Evolutionary conservation across 2,888 invertebrate species (phyloP).

Genomic region (Tolmerus cingulatus): DNA sequence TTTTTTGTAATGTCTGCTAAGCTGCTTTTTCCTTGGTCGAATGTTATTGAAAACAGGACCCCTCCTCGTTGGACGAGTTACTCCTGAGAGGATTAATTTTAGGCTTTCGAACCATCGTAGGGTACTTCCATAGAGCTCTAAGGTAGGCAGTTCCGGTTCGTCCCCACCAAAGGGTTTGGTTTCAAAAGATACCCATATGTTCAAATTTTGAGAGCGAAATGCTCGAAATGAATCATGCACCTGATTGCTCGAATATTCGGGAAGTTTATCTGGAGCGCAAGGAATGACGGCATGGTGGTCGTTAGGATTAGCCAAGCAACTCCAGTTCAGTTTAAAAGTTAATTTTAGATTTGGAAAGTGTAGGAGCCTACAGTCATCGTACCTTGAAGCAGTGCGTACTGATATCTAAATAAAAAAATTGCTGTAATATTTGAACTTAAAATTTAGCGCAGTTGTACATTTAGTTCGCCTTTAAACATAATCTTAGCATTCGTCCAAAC

Average conservation of each 20-base stretch:
- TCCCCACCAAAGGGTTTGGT: conserved; percentile 71
- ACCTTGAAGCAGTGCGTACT: conserved; percentile 96
- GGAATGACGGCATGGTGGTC: conserved; percentile 96
- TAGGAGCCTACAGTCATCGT: conserved; percentile 95
- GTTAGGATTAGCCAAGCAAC: conserved; percentile 89
- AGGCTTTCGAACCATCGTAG: conserved; percentile 95
- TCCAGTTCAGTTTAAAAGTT: conserved; percentile 86
- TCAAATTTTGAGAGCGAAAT: conserved; percentile 87
- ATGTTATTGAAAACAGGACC: conserved; percentile 88
- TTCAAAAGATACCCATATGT: conserved; percentile 80
- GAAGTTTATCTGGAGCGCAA: conserved; percentile 94
- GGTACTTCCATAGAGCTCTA: conserved; percentile 91
- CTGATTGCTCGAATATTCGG: conserved; percentile 96
- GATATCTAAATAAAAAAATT: conserved; percentile 64
- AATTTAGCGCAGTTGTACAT: conserved; percentile 67
- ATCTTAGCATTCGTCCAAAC: conserved; percentile 97
- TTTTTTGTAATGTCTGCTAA: conserved; percentile 91
- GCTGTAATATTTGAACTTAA: neutral
- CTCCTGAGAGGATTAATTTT: conserved; percentile 88
- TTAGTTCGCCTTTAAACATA: conserved; percentile 90
- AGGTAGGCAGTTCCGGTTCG: conserved; percentile 71
- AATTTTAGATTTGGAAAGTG: conserved; percentile 90
- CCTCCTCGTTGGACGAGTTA: conserved; percentile 92
- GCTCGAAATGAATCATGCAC: conserved; percentile 95
- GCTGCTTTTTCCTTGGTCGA: conserved; percentile 85